Percentiles rank a stretch among this genome's conserved stretches.
These are phyloP conservation scores for Drosophila subpulchrella DNA, from an alignment of 1,140 invertebrate genomes.

Conservation along the genomic window DNA sequence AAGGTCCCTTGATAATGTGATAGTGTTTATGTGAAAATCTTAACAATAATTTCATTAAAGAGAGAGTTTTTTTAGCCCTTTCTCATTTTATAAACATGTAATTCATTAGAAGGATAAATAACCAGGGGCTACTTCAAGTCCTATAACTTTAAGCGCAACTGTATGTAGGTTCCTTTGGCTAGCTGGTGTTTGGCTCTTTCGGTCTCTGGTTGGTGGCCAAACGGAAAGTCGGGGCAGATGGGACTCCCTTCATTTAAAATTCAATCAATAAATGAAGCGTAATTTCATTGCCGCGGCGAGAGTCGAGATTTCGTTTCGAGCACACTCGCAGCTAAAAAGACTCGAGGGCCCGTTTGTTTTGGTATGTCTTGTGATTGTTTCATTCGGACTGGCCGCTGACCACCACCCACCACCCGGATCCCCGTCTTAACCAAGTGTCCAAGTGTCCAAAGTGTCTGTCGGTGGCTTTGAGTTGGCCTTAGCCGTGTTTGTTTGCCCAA, in stretches of 20 bases:
- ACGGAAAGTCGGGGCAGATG: constrained; percentile 14
- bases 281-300: constrained; percentile 60
- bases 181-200: constrained; percentile 7
- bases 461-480: constrained; percentile 11
- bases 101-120: too few species aligned
- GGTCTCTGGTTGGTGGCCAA: constrained; percentile 4
- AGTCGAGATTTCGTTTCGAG: constrained; percentile 50
- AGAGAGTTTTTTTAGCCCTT: too few species aligned
- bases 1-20: too few species aligned
- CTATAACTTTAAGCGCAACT: constrained; percentile 1
- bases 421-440: constrained; percentile 22
- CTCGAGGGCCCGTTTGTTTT: constrained; percentile 43
- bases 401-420: not conserved
- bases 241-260: constrained; percentile 64
- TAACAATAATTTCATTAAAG: too few species aligned
- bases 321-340: constrained; percentile 36
- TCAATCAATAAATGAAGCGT: constrained; percentile 80
- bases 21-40: too few species aligned
- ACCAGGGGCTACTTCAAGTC: not conserved
- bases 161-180: constrained; percentile 12
- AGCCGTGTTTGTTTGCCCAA: constrained; percentile 22
- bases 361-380: constrained; percentile 35
- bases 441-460: constrained; percentile 47
- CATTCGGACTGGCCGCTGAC: not conserved
- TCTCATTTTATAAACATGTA: not conserved